Base-by-base conservation (phyloP, 2,888 invertebrate species). In the Melieria omissa region DNA sequence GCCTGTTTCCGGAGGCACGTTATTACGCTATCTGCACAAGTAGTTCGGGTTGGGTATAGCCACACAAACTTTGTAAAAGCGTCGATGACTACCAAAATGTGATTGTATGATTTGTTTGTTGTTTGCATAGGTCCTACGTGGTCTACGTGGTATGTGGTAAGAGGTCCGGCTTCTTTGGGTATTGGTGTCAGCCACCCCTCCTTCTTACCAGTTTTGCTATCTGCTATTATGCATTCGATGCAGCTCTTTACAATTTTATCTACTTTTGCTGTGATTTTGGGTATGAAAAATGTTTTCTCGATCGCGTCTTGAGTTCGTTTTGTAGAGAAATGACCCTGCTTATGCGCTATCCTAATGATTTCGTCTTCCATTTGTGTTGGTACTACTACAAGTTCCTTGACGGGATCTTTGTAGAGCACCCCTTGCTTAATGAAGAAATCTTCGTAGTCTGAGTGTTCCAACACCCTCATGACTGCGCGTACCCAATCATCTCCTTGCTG, bases 291-390 rank as follows among this genome's bases (percentile, higher is more conserved):
- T 4, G 82, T 80, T 63, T 76, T 76, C 14, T 69, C 74, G 4
- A 84, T 61, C 0, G 70, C 29, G 29, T 82, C 78, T 42, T 72
- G 76, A 0, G 74, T 82, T 65, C 82, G 84, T 42, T 73, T 79
- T 9, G 70, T 74, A 0, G 75, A 75, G 76, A 85, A 85, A 77
- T 86, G 84, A 47, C 85, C 84, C 45, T 77, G 75, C 45, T 81
- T 81, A 72, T 86, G 86, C 0, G 77, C 77, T n/a, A 72, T 79
- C 52, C 75, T 76, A 4, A 87, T 85, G 1, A 86, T 78, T 70
- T 86, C 81, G 1, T 68, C 62, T 7, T 66, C 72, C 82, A 88
- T 82, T 8, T 41, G 29, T 41, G 76, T 79, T 0, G 86, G 86
- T 42, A 86, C 78, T 0, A 83, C 81, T 6, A 84, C 70, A 4